phyloP scores from a whole-genome alignment of 2,888 invertebrate genomes.

The Cantharis rufa region DNA sequence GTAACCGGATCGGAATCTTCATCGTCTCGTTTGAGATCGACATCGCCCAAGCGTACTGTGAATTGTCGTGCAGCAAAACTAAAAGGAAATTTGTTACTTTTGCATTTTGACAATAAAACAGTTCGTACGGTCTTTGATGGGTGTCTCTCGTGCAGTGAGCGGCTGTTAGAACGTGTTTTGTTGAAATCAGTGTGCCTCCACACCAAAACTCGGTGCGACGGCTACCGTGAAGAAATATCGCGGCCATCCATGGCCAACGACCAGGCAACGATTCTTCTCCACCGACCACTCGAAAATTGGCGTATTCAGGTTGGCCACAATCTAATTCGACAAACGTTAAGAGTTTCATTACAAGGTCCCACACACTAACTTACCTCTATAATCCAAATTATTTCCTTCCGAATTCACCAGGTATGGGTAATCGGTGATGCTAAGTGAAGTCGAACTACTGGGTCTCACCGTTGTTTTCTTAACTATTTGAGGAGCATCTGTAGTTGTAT shows the following conservation, averaged over 20 bases:
- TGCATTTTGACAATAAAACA: background rate
- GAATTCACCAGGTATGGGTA: conserved; percentile 12
- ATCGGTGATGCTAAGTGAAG: conserved; percentile 9
- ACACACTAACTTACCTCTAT: conserved; percentile 55
- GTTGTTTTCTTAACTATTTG: conserved; percentile 40
- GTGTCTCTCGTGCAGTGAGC: conserved; percentile 93
- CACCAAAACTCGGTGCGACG: conserved; percentile 91
- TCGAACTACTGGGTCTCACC: conserved; percentile 20
- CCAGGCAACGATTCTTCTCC: conserved; percentile 84
- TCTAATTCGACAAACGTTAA: conserved; percentile 58
- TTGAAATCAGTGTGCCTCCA: conserved; percentile 85
- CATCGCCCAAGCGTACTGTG: conserved; percentile 86
- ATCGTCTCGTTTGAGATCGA: conserved; percentile 81
- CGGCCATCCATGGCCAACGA: conserved; percentile 96
- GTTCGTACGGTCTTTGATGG: conserved; percentile 78
- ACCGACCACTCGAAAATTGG: conserved; percentile 87
- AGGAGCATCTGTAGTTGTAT: conserved; percentile 43
- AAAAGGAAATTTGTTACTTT: conserved; percentile 28
- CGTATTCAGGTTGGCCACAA: conserved; percentile 81
- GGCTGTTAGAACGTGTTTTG: conserved; percentile 81
- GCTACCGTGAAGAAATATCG: conserved; percentile 86
- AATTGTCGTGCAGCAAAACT: conserved; percentile 89
- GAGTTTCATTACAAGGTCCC: background rate
- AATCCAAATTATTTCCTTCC: conserved; percentile 57
- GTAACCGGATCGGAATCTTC: conserved; percentile 85